Evolutionary conservation across 2,113 vertebrate genomes (phyloP), one percentile per base, ranked within the genome.

Genomic region (Hemiscyllium ocellatum): DNA sequence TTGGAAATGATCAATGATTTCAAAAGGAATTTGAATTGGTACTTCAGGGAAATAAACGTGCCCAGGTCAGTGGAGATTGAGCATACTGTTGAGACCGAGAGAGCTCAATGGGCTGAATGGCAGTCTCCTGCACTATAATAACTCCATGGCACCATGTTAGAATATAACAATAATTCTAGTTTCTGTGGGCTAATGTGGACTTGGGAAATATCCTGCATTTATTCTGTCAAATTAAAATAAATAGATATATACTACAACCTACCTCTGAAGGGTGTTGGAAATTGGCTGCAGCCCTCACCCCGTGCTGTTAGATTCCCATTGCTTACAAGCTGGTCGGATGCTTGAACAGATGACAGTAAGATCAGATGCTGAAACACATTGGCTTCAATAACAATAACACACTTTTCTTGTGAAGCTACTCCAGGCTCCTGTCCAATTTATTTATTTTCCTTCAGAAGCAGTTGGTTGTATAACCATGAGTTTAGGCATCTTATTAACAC

Each of bases 291-390:
- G 19, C 12, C 37, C 19, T 68, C 33, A 68, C 29, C 61, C 5
- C 90, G 37, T 94, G 65, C 90, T 94, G 90, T 42, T 42, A 94
- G 87, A 37, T 68, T 94, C 90, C 50, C 65, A 94, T 68, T 94
- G 90, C 50, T 50, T 89, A 50, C 86, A 89, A 83, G 87, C 87
- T 90, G 87, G 56, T 61, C 19, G 65, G 17, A 93, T 15, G 19
- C 17, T 68, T 93, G 90, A 94, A 66, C 90, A 94, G 61, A 94
- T 94, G 90, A n/a, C 29, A 68, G 24, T 68, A 65, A 94, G 90
- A 66, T 94, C 90, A 66, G 90, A 37, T 68, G 37, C 26, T 17
- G 29, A 90, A 90, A 42, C n/a, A 65, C 50, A n/a, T 91, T 65
- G 33, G 20, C 65, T 37, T 8, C 56, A 65, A 68, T 94, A 94